Percentiles rank a stretch among this genome's conserved stretches.
Conservation (phyloP, 2,113 vertebrate genomes). For the Marcusenius ussheri region DNA sequence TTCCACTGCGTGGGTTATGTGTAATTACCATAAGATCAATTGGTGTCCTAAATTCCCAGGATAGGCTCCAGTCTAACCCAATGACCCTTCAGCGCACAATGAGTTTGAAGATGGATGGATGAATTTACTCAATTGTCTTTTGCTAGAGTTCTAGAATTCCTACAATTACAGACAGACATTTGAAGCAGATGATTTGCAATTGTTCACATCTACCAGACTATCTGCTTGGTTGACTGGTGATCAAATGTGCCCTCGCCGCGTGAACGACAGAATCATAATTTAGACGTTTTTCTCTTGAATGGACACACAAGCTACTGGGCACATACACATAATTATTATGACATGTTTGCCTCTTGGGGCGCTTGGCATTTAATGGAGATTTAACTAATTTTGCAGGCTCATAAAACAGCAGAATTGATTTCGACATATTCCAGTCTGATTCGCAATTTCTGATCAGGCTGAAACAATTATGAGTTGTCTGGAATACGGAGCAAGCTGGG, state of each 20-base stretch:
- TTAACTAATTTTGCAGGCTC: slow-evolving; percentile 1
- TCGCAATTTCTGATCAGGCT: background rate
- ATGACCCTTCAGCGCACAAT: background rate
- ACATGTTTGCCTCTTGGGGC: background rate
- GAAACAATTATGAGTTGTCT: background rate
- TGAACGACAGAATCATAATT: background rate
- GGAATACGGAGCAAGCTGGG: background rate
- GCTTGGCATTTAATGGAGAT: background rate
- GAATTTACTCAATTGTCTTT: slow-evolving; percentile 1
- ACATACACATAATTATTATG: background rate
- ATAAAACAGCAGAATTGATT: background rate
- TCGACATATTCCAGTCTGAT: background rate
- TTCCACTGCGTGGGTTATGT: background rate
- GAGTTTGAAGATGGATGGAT: background rate
- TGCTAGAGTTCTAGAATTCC: background rate
- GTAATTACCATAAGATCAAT: background rate
- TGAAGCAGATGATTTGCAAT: slow-evolving; percentile 1
- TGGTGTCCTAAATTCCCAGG: background rate
- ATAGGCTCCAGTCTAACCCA: background rate
- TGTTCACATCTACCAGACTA: background rate
- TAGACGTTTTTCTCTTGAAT: slow-evolving; percentile 8
- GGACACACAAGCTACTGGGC: background rate
- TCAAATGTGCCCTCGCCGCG: background rate
- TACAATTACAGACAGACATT: background rate
- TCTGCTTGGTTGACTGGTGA: background rate